Percentiles rank a stretch among this genome's conserved stretches.
Conservation (phyloP, 2,113 vertebrate species). For the Oncorhynchus masou region DNA sequence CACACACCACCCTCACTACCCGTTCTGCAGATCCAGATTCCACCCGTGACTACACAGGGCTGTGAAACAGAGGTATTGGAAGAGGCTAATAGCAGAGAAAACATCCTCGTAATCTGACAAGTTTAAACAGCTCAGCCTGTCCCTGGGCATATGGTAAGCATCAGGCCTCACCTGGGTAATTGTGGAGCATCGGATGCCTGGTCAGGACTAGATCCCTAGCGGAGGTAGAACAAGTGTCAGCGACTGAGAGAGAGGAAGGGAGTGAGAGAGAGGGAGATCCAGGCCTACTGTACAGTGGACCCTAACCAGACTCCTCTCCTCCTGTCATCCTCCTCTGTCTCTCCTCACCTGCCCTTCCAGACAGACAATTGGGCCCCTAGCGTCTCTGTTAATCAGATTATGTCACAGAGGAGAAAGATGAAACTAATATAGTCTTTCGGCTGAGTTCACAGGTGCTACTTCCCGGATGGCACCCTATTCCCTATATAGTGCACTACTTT, state of each 20-base stretch:
- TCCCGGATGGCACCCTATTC: neutral
- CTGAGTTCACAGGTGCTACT: neutral
- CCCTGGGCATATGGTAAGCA: conserved; percentile 58
- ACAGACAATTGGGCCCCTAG: conserved; percentile 7
- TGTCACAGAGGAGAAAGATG: conserved; percentile 28
- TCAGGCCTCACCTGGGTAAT: conserved; percentile 62
- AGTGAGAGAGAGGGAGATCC: conserved; percentile 7
- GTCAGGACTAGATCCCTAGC: neutral
- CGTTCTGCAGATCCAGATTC: conserved; percentile 29
- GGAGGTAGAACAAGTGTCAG: conserved; percentile 36
- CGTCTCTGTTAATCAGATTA: conserved; percentile 42
- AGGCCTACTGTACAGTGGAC: conserved; percentile 17
- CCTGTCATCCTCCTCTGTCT: conserved; percentile 19
- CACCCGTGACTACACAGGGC: conserved; percentile 28
- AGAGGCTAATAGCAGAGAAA: conserved; percentile 48
- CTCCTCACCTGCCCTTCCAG: conserved; percentile 33
- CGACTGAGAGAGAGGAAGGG: conserved; percentile 29
- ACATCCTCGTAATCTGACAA: conserved; percentile 64
- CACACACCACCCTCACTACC: conserved; percentile 19
- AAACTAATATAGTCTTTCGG: conserved; percentile 31
- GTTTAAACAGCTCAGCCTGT: conserved; percentile 28
- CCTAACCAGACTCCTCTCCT: conserved; percentile 26
- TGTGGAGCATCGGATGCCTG: conserved; percentile 39
- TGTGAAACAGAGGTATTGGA: conserved; percentile 31
- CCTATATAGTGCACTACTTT: too few species aligned